Percentiles rank a stretch among this genome's conserved stretches.
These are phyloP conservation scores for Prunella strophiata DNA, from an alignment of 2,797 vertebrate species.

Conservation along the genomic window DNA sequence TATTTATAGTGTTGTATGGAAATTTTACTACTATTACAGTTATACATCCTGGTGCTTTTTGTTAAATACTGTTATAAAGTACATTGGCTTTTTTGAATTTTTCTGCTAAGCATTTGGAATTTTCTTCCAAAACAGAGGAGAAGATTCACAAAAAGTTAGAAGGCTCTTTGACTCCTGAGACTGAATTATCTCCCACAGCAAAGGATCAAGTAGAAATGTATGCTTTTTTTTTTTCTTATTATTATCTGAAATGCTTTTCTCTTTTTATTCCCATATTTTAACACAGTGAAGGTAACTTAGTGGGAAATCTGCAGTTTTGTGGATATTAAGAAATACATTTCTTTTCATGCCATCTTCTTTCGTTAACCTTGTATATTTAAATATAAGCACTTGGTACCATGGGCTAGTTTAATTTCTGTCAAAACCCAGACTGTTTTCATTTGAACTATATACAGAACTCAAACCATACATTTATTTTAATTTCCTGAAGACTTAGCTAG, in stretches of 20 bases:
- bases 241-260: neutral
- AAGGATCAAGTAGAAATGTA: conserved; percentile 99
- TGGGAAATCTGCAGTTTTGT: neutral
- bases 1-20: neutral
- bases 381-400: neutral
- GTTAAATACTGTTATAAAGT: neutral
- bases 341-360: neutral
- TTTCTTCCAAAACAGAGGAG: conserved; percentile 88
- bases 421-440: neutral
- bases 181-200: conserved; percentile 89
- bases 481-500: neutral
- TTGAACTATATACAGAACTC: neutral
- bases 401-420: neutral
- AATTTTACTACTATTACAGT: neutral
- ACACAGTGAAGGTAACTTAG: neutral
- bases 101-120: conserved; percentile 39
- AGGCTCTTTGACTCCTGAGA: conserved; percentile 91
- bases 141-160: conserved; percentile 93
- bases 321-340: neutral
- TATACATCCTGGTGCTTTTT: neutral
- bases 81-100: neutral
- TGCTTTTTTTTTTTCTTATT: conserved; percentile 49
- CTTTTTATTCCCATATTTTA: neutral
- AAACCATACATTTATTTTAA: neutral
- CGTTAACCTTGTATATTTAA: neutral